Base-by-base conservation (phyloP, 2,113 vertebrate genomes). In the Oenanthe melanoleuca region DNA sequence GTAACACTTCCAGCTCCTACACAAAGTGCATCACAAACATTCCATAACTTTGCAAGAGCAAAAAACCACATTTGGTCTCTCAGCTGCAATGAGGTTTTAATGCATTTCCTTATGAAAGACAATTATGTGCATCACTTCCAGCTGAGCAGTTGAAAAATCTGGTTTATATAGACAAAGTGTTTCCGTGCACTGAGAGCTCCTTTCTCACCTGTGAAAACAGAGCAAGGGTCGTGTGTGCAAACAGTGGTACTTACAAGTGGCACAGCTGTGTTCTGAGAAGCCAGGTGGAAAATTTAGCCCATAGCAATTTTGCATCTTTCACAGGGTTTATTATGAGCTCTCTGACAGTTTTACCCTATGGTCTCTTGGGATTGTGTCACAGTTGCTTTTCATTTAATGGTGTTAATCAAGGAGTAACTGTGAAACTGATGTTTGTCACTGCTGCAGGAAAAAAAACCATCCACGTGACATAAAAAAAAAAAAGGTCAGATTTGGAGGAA, bases 241-340 rank as follows among this genome's bases (percentile, higher is more conserved):
- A 34, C 70, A 45, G 88, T 80, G 81, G 69, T 64, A 74, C 82
- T 94, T 86, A 80, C 86, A 84, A 93, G 88, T 81, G 77, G 86
- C 92, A 88, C 92, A 95, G 95, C 85, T 96, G 92, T 89, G 82
- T 74, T 92, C 96, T 61, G 93, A 95, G 95, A 96, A 95, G 61
- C 86, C 61, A 28, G 69, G 61, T 95, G 92, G 95, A 97, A 97
- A 97, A 96, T 95, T 90, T 93, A 95, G 95, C 95, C 96, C 42
- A 57, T 81, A 93, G 92, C 93, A 90, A 88, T 88, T 96, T n/a
- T 95, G 83, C 90, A 91, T 96, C 94, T 90, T 96, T 90, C 95
- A 95, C 88, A 75, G 73, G 60, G 64, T 80, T 95, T 95, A 88
- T 96, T 96, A 93, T 67, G 75, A 96, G 93, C 64, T 93, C 80